A percentile compares a stretch with the other conserved stretches of the same genome.
Evolutionary conservation across 1,140 invertebrate genomes (phyloP).

Genomic region (Lerema accius): DNA sequence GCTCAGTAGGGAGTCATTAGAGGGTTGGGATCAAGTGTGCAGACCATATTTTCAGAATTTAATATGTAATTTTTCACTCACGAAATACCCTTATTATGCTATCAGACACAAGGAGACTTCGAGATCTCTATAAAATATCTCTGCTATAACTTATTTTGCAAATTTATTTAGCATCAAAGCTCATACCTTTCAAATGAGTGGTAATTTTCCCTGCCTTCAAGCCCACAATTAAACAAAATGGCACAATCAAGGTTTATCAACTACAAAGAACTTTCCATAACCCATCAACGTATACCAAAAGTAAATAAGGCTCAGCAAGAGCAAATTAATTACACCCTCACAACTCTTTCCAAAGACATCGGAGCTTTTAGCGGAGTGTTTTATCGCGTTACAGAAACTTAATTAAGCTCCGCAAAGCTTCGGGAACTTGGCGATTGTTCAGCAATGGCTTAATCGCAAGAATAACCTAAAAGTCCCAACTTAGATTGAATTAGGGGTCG

Average conservation of each 20-base stretch:
- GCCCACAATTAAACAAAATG: background rate
- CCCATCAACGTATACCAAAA: background rate
- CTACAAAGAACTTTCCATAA: background rate
- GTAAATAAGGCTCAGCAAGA: background rate
- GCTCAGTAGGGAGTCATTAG: too few relatives aligned
- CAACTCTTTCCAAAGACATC: slow-evolving; percentile 33
- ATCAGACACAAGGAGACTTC: too few relatives aligned
- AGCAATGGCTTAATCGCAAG: slow-evolving; percentile 32
- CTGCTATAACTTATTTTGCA: too few relatives aligned
- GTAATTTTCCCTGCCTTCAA: too few relatives aligned
- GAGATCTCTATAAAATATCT: too few relatives aligned
- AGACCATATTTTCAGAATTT: too few relatives aligned
- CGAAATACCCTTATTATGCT: too few relatives aligned
- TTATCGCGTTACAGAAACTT: slow-evolving; percentile 35
- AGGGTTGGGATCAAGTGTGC: too few relatives aligned
- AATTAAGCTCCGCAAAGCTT: slow-evolving; percentile 32
- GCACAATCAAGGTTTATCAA: background rate
- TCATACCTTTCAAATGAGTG: too few relatives aligned
- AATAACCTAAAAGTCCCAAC: slow-evolving; percentile 34
- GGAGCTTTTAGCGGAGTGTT: slow-evolving; percentile 23
- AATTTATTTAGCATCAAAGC: too few relatives aligned
- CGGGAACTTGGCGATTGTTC: slow-evolving; percentile 34
- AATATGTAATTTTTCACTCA: too few relatives aligned
- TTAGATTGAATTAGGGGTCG: slow-evolving; percentile 34
- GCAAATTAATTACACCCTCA: slow-evolving; percentile 27